A percentile compares a stretch with the other conserved stretches of the same genome.
phyloP scores from a whole-genome alignment of 2,888 invertebrate species.

The Sinhomidia bicolor region DNA sequence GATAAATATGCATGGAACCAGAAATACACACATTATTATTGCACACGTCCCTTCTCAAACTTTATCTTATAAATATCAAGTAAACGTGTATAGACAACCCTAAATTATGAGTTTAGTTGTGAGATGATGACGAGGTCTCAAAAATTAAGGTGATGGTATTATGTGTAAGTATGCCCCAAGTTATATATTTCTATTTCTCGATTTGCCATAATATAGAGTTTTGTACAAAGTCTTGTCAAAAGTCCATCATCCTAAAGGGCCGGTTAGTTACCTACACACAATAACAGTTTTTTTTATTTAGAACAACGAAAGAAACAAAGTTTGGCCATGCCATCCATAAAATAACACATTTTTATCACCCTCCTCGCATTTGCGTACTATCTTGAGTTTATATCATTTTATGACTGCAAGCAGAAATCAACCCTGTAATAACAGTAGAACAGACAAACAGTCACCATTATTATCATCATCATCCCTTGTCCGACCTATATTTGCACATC shows the following conservation, averaged over 20 bases:
- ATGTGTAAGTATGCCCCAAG: not conserved
- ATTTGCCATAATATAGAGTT: no score
- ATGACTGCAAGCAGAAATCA: constrained; percentile 4
- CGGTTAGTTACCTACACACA: not conserved
- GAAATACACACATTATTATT: constrained; percentile 24
- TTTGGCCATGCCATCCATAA: constrained; percentile 34
- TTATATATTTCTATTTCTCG: not conserved
- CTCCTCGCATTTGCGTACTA: constrained; percentile 49
- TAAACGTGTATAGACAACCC: constrained; percentile 12
- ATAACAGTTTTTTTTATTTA: not conserved
- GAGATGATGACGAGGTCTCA: constrained; percentile 29
- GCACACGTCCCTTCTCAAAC: not conserved
- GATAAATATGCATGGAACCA: not conserved
- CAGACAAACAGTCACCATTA: not conserved
- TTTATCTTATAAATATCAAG: constrained; percentile 18
- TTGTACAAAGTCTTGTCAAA: not conserved
- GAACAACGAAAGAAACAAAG: not conserved
- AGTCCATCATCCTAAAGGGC: not conserved
- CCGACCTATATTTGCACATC: constrained; percentile 56
- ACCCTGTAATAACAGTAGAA: not conserved
- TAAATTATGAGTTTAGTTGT: constrained; percentile 16
- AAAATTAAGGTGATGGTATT: not conserved
- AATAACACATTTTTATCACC: constrained; percentile 57
- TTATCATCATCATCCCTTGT: not conserved
- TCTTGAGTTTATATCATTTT: constrained; percentile 47